Base-by-base conservation (phyloP, 2,888 invertebrate genomes). In the Bugulina stolonifera region DNA sequence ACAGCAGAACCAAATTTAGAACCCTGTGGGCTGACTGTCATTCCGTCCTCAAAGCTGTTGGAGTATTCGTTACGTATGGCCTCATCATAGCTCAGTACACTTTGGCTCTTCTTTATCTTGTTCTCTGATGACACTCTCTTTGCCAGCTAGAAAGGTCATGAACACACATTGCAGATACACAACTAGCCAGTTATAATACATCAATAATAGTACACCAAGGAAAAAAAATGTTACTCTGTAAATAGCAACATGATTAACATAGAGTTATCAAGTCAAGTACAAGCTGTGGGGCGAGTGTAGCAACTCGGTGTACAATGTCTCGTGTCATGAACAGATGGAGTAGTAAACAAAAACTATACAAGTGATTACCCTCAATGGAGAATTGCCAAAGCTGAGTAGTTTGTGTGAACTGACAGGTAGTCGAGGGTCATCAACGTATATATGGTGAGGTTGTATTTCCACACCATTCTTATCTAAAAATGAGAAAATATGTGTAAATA, bases 381-480 rank as follows among this genome's bases (percentile, higher is more conserved):
- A 22, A 27, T 34, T 22, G 32, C 64, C 27, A 32, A 27, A 64
- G 27, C 29, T 64, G 27, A 64, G 64, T 34, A 64, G n/a, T n/a
- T 64, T 64, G 32, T 64, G 64, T 32, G 64, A 64, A 32, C 64
- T 64, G 32, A 64, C n/a, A 2, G 64, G 64, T 27, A 64, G 64
- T 27, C 64, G 25, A 25, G 64, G 64, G 32, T 32, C 64, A 64
- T 64, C 64, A 25, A 64, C 64, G 34, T 32, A 29, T 27, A 64
- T 64, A 32, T 64, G 64, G 34, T 64, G 64, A 34, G 64, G 64
- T n/a, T 64, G 64, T 64, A 64, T 64, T 32, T 64, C 64, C 64
- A 25, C 10, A 27, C 64, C 64, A 32, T 64, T 29, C 32, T 64
- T 64, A 27, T 64, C 64, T 64, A 27, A 25, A 3, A 64, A 32